Percentiles rank a stretch among this genome's conserved stretches.
These are phyloP conservation scores for Ooceraea biroi DNA, from an alignment of 1,140 invertebrate genomes.

Conservation along the genomic window DNA sequence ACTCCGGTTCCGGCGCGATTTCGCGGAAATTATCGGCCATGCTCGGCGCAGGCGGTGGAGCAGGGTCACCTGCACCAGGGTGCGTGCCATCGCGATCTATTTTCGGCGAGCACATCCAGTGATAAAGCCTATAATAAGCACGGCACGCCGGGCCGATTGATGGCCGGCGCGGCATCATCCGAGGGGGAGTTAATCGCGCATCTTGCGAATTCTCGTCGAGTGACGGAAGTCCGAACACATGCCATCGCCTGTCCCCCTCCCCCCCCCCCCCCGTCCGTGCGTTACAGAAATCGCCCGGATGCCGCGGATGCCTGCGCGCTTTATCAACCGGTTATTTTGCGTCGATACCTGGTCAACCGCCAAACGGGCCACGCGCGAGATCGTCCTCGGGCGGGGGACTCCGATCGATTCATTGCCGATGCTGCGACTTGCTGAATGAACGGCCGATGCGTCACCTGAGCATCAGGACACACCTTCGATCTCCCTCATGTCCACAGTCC, in stretches of 20 bases:
- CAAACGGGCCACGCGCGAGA: conserved; percentile 38
- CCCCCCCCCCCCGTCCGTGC: background rate
- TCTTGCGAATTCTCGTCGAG: conserved; percentile 30
- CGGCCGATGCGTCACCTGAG: background rate
- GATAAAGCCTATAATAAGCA: conserved; percentile 56
- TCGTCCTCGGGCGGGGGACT: background rate
- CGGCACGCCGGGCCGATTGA: conserved; percentile 50
- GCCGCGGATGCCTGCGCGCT: conserved; percentile 51
- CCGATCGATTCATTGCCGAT: conserved; percentile 50
- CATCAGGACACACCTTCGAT: background rate
- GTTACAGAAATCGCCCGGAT: conserved; percentile 58
- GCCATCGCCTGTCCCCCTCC: background rate
- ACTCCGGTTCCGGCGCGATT: conserved; percentile 32
- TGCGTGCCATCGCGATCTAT: conserved; percentile 34
- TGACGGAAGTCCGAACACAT: conserved; percentile 27
- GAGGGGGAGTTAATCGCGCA: conserved; percentile 20
- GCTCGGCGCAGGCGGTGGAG: background rate
- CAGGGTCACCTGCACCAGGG: conserved; percentile 51
- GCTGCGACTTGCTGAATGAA: conserved; percentile 29
- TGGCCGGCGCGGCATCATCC: conserved; percentile 22
- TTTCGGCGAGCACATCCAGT: background rate
- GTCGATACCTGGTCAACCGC: conserved; percentile 61
- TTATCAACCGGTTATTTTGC: conserved; percentile 67
- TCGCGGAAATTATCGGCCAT: conserved; percentile 24
- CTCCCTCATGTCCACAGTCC: background rate